Evolutionary conservation across 2,113 vertebrate genomes (phyloP).

Genomic region (Atherinomorus stipes): DNA sequence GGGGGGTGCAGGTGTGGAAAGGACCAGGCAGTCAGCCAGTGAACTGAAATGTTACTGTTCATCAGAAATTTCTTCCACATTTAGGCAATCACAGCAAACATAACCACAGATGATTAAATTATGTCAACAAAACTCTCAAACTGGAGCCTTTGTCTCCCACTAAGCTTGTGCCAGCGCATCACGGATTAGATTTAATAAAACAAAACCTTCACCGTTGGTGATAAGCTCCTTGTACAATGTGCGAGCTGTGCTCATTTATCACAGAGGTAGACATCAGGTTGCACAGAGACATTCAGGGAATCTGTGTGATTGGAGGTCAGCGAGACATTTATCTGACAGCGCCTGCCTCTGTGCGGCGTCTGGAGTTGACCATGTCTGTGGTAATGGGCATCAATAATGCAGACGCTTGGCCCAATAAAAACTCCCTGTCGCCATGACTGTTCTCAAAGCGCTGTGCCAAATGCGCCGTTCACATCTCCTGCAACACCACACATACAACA

Average conservation of each 20-base stretch:
- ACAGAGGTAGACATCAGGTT: conserved; percentile 61
- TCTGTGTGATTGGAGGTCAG: conserved; percentile 67
- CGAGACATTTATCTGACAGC: conserved; percentile 73
- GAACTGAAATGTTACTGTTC: conserved; percentile 34
- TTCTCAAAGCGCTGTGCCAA: conserved; percentile 32
- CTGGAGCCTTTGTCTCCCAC: conserved; percentile 38
- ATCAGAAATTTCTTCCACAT: conserved; percentile 45
- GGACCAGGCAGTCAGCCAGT: conserved; percentile 4
- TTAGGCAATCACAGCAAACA: conserved; percentile 25
- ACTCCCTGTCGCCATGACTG: conserved; percentile 45
- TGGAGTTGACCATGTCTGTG: conserved; percentile 70
- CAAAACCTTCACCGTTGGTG: conserved; percentile 51
- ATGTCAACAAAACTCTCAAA: conserved; percentile 38
- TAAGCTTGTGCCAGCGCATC: conserved; percentile 38
- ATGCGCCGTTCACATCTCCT: conserved; percentile 33
- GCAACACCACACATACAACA: conserved; percentile 24
- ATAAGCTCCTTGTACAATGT: conserved; percentile 52
- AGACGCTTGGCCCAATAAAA: conserved; percentile 68
- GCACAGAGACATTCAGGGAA: conserved; percentile 54
- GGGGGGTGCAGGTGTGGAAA: conserved; percentile 12
- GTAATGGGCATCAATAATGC: conserved; percentile 83
- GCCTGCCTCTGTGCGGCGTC: conserved; percentile 53
- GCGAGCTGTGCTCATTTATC: conserved; percentile 68
- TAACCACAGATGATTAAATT: conserved; percentile 44
- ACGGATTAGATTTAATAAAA: conserved; percentile 62